Evolutionary conservation across 2,888 invertebrate species (phyloP), one percentile per base, ranked within the genome.

Genomic region (Megalurothrips usitatus): DNA sequence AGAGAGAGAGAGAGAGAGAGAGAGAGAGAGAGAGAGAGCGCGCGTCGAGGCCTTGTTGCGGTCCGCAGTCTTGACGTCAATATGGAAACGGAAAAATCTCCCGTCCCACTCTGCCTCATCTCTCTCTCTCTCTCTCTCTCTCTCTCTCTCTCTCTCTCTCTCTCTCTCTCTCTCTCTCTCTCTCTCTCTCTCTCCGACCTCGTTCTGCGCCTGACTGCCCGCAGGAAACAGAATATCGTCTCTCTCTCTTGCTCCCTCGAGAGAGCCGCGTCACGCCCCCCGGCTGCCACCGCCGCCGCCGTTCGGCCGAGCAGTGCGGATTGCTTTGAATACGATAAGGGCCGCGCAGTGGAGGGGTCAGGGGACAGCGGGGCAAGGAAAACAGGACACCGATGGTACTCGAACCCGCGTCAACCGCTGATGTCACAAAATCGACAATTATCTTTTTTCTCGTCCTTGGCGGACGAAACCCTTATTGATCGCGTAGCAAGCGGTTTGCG

Each of bases 21-120:
- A n/a, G n/a, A n/a, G n/a, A n/a, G n/a, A n/a, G n/a, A n/a, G n/a
- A n/a, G n/a, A n/a, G n/a, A n/a, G 34, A 43, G 34, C 34, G 34
- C 34, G 34, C 3, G 34, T 6, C 34, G 23, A 11, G 23, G 23
- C 68, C 68, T 26, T 26, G 68, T 23, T 26, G 68, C 68, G 23
- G 23, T 8, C 58, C 12, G 10, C 9, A 26, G 68, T 4, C 68
- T 75, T 26, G 12, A 26, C 68, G 68, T 75, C 68, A 75, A 75
- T 75, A 75, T 75, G 68, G 68, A 75, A 75, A 75, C 68, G 68
- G 26, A 75, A 75, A 75, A 75, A 75, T 75, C 6, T 75, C 68
- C 58, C 58, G n/a, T 43, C 58, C 58, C 17, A 12, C 68, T 26
- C 6, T 43, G 34, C 34, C 34, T 43, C 34, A 43, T 43, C 34